These are phyloP conservation scores for Trogon surrucura DNA, from an alignment of 2,113 vertebrate species.

Conservation along the genomic window DNA sequence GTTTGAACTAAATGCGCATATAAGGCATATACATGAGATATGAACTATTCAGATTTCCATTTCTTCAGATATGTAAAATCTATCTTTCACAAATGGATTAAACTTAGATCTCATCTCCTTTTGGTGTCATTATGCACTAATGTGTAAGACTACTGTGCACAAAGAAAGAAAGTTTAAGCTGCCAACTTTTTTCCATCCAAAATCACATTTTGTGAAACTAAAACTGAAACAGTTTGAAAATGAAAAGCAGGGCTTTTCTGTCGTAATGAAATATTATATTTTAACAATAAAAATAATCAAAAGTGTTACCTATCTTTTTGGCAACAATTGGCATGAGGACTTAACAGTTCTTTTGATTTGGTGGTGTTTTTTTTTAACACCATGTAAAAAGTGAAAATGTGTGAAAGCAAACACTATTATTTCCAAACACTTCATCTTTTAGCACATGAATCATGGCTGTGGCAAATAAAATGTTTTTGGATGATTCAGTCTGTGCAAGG, in stretches of 20 bases:
- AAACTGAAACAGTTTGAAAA: not conserved
- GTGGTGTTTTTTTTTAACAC: not conserved
- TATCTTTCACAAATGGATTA: not conserved
- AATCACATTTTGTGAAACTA: not conserved
- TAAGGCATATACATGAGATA: not conserved
- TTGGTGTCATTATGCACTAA: not conserved
- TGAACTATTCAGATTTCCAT: constrained; percentile 6
- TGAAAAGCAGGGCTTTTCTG: not conserved
- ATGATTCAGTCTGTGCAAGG: not conserved
- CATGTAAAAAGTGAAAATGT: not conserved
- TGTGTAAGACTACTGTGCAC: not conserved
- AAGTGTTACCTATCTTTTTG: not conserved
- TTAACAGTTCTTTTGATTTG: not conserved
- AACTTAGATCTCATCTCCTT: not conserved
- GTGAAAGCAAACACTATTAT: not conserved
- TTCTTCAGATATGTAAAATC: not conserved
- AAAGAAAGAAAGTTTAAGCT: not conserved
- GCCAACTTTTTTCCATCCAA: not conserved
- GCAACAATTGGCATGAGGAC: not conserved
- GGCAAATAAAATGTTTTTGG: not conserved
- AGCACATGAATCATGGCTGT: not conserved
- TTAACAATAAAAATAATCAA: not conserved
- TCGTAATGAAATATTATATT: not conserved
- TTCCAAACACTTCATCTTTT: not conserved
- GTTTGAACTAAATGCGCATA: not conserved